A percentile compares a stretch with the other conserved stretches of the same genome.
These are phyloP conservation scores for Heterohyrax brucei DNA, from an alignment of 2,797 vertebrate genomes.

Conservation along the genomic window DNA sequence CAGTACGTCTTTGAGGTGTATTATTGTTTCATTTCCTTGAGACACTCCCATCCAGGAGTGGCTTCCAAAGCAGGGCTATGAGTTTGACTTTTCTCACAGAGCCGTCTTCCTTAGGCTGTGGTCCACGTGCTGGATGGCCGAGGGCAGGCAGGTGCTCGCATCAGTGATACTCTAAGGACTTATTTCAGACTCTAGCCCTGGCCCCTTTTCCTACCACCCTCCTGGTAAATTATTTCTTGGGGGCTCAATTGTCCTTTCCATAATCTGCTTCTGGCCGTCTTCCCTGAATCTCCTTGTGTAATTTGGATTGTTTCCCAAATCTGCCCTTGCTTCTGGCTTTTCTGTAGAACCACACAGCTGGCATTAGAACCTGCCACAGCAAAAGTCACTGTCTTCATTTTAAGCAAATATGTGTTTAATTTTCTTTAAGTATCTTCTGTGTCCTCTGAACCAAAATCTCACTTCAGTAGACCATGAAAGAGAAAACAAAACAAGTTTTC, in stretches of 20 bases:
- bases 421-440: neutral
- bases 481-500: neutral
- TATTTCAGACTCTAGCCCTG: neutral
- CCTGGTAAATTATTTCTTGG: neutral
- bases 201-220: neutral
- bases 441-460: conserved; percentile 1
- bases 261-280: conserved; percentile 4
- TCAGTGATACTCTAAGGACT: neutral
- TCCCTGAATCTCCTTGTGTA: conserved; percentile 36
- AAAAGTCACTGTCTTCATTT: neutral
- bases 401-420: conserved; percentile 6
- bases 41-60: neutral
- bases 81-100: neutral
- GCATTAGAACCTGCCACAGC: neutral
- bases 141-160: neutral
- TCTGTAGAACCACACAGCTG: conserved; percentile 7
- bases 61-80: neutral
- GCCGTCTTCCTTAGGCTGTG: neutral
- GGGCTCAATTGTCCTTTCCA: neutral
- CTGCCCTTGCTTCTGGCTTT: conserved; percentile 10
- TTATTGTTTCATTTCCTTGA: neutral
- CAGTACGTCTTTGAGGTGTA: neutral
- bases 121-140: neutral
- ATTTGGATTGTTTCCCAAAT: conserved; percentile 36
- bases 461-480: conserved; percentile 11